Base-by-base conservation (phyloP, 2,888 invertebrate species). In the Rhorus exstirpatorius region DNA sequence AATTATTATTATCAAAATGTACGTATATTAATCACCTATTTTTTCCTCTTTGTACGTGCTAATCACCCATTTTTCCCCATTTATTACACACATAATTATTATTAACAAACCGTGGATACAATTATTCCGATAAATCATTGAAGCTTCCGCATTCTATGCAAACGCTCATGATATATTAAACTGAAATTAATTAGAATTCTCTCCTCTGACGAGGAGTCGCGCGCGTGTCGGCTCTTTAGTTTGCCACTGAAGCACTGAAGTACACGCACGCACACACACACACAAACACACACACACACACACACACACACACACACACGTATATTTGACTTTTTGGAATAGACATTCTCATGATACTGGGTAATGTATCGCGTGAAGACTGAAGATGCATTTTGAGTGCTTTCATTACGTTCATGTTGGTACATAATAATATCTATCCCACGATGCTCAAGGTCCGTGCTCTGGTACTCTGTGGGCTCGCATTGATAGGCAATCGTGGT, bases 401-500 rank as follows among this genome's bases (percentile, higher is more conserved):
- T 26, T 65, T 21, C n/a, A 17, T 71, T 49, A 31, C 65, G 58
- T 70, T 1, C 68, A 38, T 53, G 55, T 63, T 63, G n/a, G 17
- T 44, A 65, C 14, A n/a, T 55, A 60, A 65, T 67, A 46, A 65
- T 74, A 60, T 53, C 70, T 79, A 79, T 86, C 85, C 85, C 86
- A 86, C 86, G 84, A 80, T 82, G 55, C 53, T 77, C 19, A 55
- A 77, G 51, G 61, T 58, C 44, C 68, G 4, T 8, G 4, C 38
- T 31, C 31, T 31, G 2, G 2, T 38, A 55, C 53, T 58, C 55
- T n/a, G 21, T 24, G 35, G 67, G 55, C 75, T 78, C 75, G 68
- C 51, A 88, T 91, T 89, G 90, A 91, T 90, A 89, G 89, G 90
- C 90, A 90, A 91, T 91, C 87, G 87, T 87, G 86, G 83, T 67